phyloP scores from a whole-genome alignment of 2,797 vertebrate species.

The Crypturellus tataupa region DNA sequence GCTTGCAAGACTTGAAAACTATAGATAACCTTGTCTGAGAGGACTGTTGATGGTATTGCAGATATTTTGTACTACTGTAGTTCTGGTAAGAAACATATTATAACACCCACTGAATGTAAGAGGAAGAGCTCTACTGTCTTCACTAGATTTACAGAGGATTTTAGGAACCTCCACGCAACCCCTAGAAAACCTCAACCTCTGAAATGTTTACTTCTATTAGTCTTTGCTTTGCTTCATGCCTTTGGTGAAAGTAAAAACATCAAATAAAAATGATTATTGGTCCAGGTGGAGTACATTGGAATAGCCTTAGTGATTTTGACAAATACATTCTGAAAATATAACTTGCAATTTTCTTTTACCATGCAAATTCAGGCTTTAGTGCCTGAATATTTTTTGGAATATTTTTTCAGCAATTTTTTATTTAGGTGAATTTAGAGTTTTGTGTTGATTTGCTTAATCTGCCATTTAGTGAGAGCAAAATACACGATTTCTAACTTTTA shows the following conservation, averaged over 20 bases:
- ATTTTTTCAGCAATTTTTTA: not conserved
- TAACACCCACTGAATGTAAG: not conserved
- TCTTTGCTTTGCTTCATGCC: not conserved
- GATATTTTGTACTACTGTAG: not conserved
- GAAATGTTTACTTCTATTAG: not conserved
- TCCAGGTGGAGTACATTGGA: not conserved
- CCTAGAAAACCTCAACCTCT: not conserved
- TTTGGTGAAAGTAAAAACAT: not conserved
- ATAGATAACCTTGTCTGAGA: not conserved
- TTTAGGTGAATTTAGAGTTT: not conserved
- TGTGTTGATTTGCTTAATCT: not conserved
- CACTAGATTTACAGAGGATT: not conserved
- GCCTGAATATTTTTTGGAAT: not conserved
- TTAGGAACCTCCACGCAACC: not conserved
- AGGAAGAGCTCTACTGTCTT: not conserved
- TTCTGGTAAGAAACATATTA: not conserved
- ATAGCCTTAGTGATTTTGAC: not conserved
- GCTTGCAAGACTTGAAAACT: not conserved
- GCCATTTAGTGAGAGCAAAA: not conserved
- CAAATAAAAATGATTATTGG: not conserved
- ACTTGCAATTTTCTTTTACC: not conserved
- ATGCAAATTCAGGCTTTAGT: not conserved
- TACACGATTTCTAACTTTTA: not conserved
- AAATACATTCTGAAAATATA: not conserved
- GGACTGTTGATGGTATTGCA: not conserved